Conservation (phyloP, 2,797 vertebrate species). For the Sebastes flavidus region DNA sequence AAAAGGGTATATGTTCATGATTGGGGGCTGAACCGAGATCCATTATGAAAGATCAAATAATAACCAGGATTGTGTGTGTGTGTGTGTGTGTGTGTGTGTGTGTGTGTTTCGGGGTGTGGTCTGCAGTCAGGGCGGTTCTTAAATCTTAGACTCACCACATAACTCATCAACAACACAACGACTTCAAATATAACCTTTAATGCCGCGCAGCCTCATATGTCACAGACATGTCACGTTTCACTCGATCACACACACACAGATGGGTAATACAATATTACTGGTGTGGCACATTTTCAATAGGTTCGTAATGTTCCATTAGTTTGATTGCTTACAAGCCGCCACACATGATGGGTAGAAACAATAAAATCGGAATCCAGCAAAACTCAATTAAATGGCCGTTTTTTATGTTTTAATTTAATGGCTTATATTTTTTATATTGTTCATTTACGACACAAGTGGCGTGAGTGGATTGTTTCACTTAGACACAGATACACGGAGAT, state of each 20-base stretch:
- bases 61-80: neutral
- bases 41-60: slow-evolving; percentile 16
- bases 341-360: slow-evolving; percentile 62
- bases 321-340: slow-evolving; percentile 77
- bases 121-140: slow-evolving; percentile 10
- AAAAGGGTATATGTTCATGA: slow-evolving; percentile 3
- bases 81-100: neutral
- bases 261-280: slow-evolving; percentile 51
- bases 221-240: slow-evolving; percentile 35
- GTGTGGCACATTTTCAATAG: slow-evolving; percentile 71
- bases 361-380: slow-evolving; percentile 67
- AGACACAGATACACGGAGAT: slow-evolving; percentile 32
- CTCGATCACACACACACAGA: slow-evolving; percentile 64
- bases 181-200: slow-evolving; percentile 50
- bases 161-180: slow-evolving; percentile 16
- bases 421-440: slow-evolving; percentile 64
- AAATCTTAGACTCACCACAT: slow-evolving; percentile 33
- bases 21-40: slow-evolving; percentile 1
- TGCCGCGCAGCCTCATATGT: slow-evolving; percentile 34
- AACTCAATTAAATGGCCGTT: slow-evolving; percentile 73
- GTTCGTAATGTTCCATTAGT: slow-evolving; percentile 80
- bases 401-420: slow-evolving; percentile 76
- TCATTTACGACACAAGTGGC: slow-evolving; percentile 56
- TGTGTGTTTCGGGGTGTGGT: neutral
- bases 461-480: slow-evolving; percentile 44